Percentiles rank a stretch among this genome's conserved stretches.
Conservation (phyloP, 2,113 vertebrate genomes). For the Baryphthengus martii region DNA sequence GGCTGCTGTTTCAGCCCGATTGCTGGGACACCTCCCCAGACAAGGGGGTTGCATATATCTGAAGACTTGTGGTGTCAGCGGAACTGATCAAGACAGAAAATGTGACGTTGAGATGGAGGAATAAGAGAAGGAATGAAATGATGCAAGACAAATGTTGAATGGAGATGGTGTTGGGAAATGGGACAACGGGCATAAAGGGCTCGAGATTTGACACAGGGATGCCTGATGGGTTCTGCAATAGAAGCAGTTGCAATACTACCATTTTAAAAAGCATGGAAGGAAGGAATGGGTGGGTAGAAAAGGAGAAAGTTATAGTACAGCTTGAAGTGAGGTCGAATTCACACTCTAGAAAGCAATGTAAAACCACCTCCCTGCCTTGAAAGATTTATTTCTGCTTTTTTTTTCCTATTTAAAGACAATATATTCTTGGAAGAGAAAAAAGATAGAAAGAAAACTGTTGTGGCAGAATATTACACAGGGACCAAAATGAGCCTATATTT, state of each 20-base stretch:
- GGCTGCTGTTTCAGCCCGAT: neutral
- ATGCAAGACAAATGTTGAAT: neutral
- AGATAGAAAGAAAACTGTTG: neutral
- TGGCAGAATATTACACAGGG: neutral
- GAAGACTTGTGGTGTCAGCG: neutral
- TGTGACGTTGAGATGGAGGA: neutral
- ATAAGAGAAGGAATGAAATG: neutral
- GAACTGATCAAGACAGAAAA: neutral
- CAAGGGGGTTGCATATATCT: neutral
- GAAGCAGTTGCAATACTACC: neutral
- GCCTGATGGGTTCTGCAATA: neutral
- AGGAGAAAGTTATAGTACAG: neutral
- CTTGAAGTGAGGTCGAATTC: neutral
- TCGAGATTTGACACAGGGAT: too few relatives aligned
- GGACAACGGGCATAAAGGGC: too few relatives aligned
- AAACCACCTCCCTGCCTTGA: neutral
- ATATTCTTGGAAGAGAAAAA: neutral
- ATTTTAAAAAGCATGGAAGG: neutral
- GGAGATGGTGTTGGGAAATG: fast-evolving
- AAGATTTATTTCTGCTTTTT: neutral
- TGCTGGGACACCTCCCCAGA: neutral
- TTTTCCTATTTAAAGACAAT: neutral
- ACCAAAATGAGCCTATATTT: neutral
- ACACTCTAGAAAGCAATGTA: neutral
- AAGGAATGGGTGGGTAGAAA: neutral